Evolutionary conservation across 2,113 vertebrate species (phyloP), one percentile per base, ranked within the genome.

Genomic region (Astur gentilis): DNA sequence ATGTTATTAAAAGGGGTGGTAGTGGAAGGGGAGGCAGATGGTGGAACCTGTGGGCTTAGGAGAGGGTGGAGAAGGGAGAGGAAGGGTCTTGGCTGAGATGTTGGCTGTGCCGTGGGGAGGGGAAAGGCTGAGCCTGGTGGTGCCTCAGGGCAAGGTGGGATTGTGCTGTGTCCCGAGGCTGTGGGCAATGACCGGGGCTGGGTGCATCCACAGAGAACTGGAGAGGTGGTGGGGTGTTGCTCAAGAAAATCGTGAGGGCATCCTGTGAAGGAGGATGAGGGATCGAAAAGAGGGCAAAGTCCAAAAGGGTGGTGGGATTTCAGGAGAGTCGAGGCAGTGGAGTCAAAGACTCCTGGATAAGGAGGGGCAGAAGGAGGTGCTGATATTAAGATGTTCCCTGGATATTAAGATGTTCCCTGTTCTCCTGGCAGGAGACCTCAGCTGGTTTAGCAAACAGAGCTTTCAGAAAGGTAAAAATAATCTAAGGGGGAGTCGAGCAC

Each of bases 11-110:
- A 15, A 3, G 15, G 9, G 27, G 11, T 4, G 9, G 38, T 3
- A 19, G 23, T 16, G 42, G 31, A 26, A n/a, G 23, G 38, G 12
- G 34, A 45, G 36, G 65, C 0, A 16, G 58, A 7, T 20, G 44
- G 25, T 40, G 50, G 40, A 16, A 26, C 32, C 31, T 15, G 16
- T 36, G 60, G 15, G 13, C 23, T n/a, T 22, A 9, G 40, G 64
- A 32, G 67, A 64, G 34, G 42, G 61, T 18, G 25, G 52, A 44
- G 49, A 22, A 78, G 23, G 13, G 61, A 36, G 72, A 31, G 49
- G 11, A 10, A 38, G 44, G 7, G 65, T 29, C 62, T 83, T 29
- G 61, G 23, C 36, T 1, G 2, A 62, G 17, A 20, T 0, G 0
- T 21, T 58, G 58, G 18, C 25, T 85, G 78, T 65, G 83, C 38